These are phyloP conservation scores for Plebejus argus DNA, from an alignment of 2,888 invertebrate genomes.

Conservation along the genomic window DNA sequence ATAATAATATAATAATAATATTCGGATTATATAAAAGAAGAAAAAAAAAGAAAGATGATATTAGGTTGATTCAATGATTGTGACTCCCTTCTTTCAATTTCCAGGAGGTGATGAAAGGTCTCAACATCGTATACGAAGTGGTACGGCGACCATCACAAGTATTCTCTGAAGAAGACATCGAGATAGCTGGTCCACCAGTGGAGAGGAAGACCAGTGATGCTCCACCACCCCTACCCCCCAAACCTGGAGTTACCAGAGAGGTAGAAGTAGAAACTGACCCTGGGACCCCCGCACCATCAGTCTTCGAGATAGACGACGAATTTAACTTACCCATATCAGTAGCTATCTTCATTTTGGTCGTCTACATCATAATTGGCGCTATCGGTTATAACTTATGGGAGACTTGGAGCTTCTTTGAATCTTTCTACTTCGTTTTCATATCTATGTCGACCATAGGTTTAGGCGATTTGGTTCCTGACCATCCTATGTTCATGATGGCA, in stretches of 20 bases:
- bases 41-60: too few relatives aligned
- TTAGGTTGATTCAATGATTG: not conserved
- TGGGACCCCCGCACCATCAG: constrained; percentile 88
- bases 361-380: constrained; percentile 94
- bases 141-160: constrained; percentile 87
- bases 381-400: constrained; percentile 89
- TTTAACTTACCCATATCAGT: constrained; percentile 96
- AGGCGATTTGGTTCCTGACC: constrained; percentile 94
- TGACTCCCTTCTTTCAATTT: constrained; percentile 30
- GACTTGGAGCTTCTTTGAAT: constrained; percentile 94
- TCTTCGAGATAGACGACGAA: constrained; percentile 93
- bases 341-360: constrained; percentile 89
- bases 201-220: constrained; percentile 65
- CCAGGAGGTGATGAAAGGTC: constrained; percentile 91
- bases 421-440: constrained; percentile 98
- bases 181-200: constrained; percentile 51
- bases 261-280: constrained; percentile 80
- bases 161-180: constrained; percentile 77
- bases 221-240: constrained; percentile 70
- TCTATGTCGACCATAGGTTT: constrained; percentile 99
- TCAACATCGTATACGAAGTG: constrained; percentile 90
- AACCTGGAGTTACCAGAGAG: constrained; percentile 60
- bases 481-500: constrained; percentile 93
- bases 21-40: too few relatives aligned
- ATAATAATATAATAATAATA: too few relatives aligned